Base-by-base conservation (phyloP, 2,113 vertebrate species). In the Planiliza haematocheilus region DNA sequence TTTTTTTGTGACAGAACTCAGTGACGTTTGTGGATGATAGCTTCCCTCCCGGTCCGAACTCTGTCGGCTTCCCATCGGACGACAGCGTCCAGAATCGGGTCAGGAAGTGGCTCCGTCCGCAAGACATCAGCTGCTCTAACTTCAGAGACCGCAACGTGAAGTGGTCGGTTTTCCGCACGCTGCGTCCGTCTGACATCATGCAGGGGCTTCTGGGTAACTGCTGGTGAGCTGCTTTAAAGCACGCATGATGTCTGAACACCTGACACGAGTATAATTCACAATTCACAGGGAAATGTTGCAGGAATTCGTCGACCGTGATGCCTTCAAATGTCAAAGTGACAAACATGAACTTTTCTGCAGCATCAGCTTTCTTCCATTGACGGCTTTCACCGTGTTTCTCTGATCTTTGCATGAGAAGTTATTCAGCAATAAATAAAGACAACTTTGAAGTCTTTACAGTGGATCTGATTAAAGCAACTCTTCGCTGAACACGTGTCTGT, bases 191-290 rank as follows among this genome's bases (percentile, higher is more conserved):
- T 0, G 87, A 89, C 77, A 89, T 89, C 77, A 70, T 83, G 63
- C 87, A 89, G 16, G 87, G 87, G 1, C 87, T 89, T 79, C 87
- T 89, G 87, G 87, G 87, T 73, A 89, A 89, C 79, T 89, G 87
- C 77, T 89, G 87, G 87, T 89, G 79, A 89, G 86, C 48, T 10
- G 41, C 24, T 30, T 5, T 5, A 30, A 30, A 30, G 5, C 2
- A 30, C 24, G 5, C 24, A n/a, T n/a, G n/a, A n/a, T n/a, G n/a
- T n/a, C n/a, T n/a, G n/a, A n/a, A n/a, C n/a, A n/a, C n/a, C n/a
- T n/a, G n/a, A n/a, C n/a, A n/a, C n/a, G n/a, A n/a, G n/a, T n/a
- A n/a, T n/a, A n/a, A n/a, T 30, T 30, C 24, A 30, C 24, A 30
- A 30, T 30, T 30, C 24, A 30, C 24, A 30, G 24, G 24, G 24